Evolutionary conservation across 2,113 vertebrate genomes (phyloP).

Genomic region (Alectura lathami): DNA sequence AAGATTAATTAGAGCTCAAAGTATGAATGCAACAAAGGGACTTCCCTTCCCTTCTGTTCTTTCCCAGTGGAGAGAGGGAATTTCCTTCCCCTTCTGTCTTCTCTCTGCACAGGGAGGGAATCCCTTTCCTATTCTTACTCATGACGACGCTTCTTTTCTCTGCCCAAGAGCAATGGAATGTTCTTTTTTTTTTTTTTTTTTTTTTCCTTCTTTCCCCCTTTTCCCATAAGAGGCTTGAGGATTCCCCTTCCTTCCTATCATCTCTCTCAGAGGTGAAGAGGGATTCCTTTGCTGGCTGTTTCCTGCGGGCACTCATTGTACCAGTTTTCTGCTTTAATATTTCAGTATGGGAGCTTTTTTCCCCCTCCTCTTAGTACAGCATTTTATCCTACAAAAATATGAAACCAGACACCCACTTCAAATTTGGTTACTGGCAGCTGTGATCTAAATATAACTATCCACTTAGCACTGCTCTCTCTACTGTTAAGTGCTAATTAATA

Average conservation of each 20-base stretch:
- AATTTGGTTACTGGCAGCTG: constrained; percentile 55
- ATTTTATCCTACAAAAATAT: constrained; percentile 28
- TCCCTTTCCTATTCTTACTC: constrained; percentile 57
- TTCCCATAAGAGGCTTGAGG: not conserved
- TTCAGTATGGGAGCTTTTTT: not conserved
- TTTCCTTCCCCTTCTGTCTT: constrained; percentile 60
- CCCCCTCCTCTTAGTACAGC: not conserved
- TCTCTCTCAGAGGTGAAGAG: not conserved
- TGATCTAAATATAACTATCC: constrained; percentile 55
- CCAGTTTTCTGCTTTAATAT: constrained; percentile 15
- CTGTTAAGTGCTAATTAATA: constrained; percentile 51
- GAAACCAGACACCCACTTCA: constrained; percentile 12
- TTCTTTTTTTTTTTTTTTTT: not conserved
- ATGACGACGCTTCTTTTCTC: not conserved
- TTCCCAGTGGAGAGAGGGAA: constrained; percentile 49
- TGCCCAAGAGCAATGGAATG: not conserved
- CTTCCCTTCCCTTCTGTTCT: constrained; percentile 64
- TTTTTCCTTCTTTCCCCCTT: not conserved
- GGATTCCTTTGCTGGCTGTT: constrained; percentile 14
- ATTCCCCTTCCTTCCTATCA: not conserved
- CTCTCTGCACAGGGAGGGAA: constrained; percentile 23
- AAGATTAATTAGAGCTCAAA: constrained; percentile 65
- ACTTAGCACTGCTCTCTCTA: not conserved
- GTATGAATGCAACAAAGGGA: constrained; percentile 56
- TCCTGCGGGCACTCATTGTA: not conserved